Base-by-base conservation (phyloP, 2,888 invertebrate species). In the Drosophila affinis region DNA sequence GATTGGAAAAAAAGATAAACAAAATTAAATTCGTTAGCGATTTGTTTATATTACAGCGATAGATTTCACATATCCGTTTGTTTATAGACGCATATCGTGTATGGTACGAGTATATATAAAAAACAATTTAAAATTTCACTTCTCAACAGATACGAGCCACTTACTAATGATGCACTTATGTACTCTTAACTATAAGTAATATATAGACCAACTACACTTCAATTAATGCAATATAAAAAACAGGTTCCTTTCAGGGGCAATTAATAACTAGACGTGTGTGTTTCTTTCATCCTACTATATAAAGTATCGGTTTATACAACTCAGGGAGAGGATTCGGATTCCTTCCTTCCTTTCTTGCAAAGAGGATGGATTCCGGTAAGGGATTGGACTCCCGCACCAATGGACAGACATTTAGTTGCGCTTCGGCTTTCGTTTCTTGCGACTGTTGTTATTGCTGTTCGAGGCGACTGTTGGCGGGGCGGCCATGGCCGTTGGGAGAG, bases 381-480 rank as follows among this genome's bases (percentile, higher is more conserved):
- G 69, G 49, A n/a, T n/a, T 39, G 69, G 49, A n/a, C 7, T 39
- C 7, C 52, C 54, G 49, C 47, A 60, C 48, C 56, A 57, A 53
- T 49, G 29, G 21, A 21, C 21, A 17, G 53, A 51, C 45, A 18
- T 70, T 72, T 87, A 77, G 69, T 85, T 89, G 55, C 88, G 89
- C 68, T 89, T 91, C 4, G 86, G 81, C 79, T 89, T 90, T 74
- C 91, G 88, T 73, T 89, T 90, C 74, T 89, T 90, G 64, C 90
- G 91, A 81, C 84, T 89, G 53, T 54, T 82, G 32, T 56, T 39
- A 49, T 27, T 62, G 62, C 34, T 39, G 58, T 49, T 14, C 57
- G 24, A 44, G 45, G 34, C 57, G 57, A 57, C 61, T 54, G 61
- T 53, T 57, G 71, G 75, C 52, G 58, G 56, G 12, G 34, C 12